Evolutionary conservation across 2,797 vertebrate genomes (phyloP).

Genomic region (Pseudochaenichthys georgianus): DNA sequence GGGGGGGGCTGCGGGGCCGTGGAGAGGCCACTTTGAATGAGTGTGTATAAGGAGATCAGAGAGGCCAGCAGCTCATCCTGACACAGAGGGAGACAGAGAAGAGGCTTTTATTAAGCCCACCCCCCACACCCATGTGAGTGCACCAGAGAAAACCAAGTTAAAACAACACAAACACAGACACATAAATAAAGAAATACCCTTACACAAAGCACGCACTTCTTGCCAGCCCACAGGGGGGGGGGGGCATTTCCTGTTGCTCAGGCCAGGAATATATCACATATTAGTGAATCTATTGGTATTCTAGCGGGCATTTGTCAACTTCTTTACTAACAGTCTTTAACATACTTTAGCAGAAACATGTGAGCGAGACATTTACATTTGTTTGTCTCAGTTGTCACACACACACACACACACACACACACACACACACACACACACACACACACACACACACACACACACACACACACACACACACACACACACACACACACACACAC

Average conservation of each 20-base stretch:
- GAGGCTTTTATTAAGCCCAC: constrained; percentile 6
- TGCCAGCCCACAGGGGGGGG: neutral
- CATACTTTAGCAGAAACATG: constrained; percentile 1
- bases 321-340: constrained; percentile 4
- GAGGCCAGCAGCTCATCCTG: constrained; percentile 86
- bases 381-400: no score
- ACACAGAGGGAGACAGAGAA: constrained; percentile 33
- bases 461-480: no score
- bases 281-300: neutral
- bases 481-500: no score
- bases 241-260: neutral
- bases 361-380: no score
- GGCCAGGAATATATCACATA: constrained; percentile 4
- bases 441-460: no score
- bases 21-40: constrained; percentile 88
- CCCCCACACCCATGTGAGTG: neutral
- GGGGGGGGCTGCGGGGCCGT: constrained; percentile 84
- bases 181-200: constrained; percentile 3
- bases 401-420: no score
- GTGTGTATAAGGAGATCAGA: constrained; percentile 89
- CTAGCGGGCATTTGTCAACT: neutral
- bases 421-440: no score
- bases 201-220: neutral
- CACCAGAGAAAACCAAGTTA: neutral
- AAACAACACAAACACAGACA: neutral